Percentiles rank a stretch among this genome's conserved stretches.
phyloP scores from a whole-genome alignment of 2,888 invertebrate genomes.

The Dioctria linearis region DNA sequence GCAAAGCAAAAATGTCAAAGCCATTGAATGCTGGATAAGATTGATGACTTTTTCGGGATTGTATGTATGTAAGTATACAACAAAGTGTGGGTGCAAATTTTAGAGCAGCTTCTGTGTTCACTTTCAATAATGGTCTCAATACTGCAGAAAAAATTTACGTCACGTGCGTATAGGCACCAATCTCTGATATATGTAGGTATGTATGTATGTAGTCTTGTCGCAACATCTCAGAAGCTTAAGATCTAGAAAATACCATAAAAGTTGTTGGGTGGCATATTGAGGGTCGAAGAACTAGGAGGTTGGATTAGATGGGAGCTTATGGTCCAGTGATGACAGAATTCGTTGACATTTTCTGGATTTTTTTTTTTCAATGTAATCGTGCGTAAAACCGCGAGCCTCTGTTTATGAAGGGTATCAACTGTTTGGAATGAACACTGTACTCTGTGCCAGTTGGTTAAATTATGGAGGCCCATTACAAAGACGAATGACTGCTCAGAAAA shows the following conservation, averaged over 20 bases:
- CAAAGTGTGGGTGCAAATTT: conserved; percentile 32
- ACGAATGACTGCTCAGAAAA: conserved; percentile 40
- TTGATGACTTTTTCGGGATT: conserved; percentile 46
- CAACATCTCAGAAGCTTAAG: conserved; percentile 22
- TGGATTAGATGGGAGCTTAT: conserved; percentile 31
- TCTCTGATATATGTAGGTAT: background rate
- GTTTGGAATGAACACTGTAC: conserved; percentile 7
- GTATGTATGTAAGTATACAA: background rate
- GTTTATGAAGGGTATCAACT: conserved; percentile 41
- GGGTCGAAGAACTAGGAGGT: background rate
- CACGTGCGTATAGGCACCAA: conserved; percentile 32
- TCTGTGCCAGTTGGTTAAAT: conserved; percentile 41
- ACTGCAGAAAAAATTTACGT: conserved; percentile 34
- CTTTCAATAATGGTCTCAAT: no score
- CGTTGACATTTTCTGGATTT: conserved; percentile 41
- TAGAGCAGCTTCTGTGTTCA: background rate
- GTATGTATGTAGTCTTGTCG: background rate
- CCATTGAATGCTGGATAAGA: conserved; percentile 51
- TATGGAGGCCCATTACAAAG: conserved; percentile 49
- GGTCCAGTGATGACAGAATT: conserved; percentile 47
- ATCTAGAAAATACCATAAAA: conserved; percentile 11
- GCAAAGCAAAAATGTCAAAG: conserved; percentile 51
- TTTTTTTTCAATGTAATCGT: conserved; percentile 37
- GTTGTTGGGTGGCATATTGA: background rate
- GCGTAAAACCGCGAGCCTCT: conserved; percentile 49